Evolutionary conservation across 2,888 invertebrate genomes (phyloP).

Genomic region (Embidobia sp.): DNA sequence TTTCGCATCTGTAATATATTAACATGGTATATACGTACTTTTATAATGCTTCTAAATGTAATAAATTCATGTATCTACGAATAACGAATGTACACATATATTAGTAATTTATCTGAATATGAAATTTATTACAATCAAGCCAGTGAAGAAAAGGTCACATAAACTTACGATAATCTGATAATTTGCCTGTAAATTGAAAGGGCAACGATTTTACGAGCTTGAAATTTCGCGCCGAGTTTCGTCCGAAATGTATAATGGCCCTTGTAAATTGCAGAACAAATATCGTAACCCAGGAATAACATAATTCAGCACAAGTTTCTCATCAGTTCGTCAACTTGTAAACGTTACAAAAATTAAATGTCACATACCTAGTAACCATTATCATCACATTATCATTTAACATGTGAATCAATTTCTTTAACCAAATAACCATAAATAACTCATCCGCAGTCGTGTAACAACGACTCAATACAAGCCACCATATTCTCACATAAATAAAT

Average conservation of each 20-base stretch:
- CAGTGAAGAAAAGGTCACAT: conserved; percentile 43
- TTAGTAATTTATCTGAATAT: conserved; percentile 48
- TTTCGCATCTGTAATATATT: conserved; percentile 15
- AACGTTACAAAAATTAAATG: conserved; percentile 22
- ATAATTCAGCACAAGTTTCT: too few species aligned
- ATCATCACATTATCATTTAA: too few species aligned
- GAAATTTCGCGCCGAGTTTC: conserved; percentile 7
- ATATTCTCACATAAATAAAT: conserved; percentile 63
- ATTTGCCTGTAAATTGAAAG: conserved; percentile 42
- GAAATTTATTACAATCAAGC: conserved; percentile 50
- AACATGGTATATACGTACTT: conserved; percentile 6
- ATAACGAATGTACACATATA: conserved; percentile 26
- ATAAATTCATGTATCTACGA: conserved; percentile 33
- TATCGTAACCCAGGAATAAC: neutral
- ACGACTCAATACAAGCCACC: conserved; percentile 54
- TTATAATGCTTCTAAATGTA: neutral
- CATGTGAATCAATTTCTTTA: conserved; percentile 38
- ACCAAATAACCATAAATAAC: conserved; percentile 51
- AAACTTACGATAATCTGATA: conserved; percentile 46
- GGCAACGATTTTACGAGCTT: conserved; percentile 35
- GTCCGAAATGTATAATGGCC: conserved; percentile 12
- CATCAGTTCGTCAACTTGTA: neutral
- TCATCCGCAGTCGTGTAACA: conserved; percentile 44
- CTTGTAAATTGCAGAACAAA: too few species aligned
- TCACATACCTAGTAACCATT: conserved; percentile 4